Evolutionary conservation across 2,113 vertebrate species (phyloP).

Genomic region (Pandion haliaetus): DNA sequence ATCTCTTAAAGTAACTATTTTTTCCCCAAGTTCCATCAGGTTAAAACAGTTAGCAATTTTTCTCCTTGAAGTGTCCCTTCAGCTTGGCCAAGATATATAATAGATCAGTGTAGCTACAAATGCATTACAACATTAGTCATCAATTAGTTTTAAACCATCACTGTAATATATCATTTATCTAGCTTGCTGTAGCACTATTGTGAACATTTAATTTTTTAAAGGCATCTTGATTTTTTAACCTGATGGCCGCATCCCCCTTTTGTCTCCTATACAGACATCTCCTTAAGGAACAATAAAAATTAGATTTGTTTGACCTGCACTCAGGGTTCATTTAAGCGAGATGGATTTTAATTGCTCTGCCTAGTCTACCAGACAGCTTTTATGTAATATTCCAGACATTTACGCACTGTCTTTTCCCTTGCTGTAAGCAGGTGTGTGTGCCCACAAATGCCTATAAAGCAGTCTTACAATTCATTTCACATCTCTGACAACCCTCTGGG

Average conservation of each 20-base stretch:
- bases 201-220: constrained; percentile 81
- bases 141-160: constrained; percentile 79
- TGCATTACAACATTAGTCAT: constrained; percentile 83
- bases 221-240: constrained; percentile 73
- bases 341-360: constrained; percentile 81
- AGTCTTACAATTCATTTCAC: constrained; percentile 67
- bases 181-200: constrained; percentile 71
- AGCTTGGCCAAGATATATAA: constrained; percentile 73
- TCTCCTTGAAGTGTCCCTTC: constrained; percentile 80
- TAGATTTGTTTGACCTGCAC: constrained; percentile 79
- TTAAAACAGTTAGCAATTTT: constrained; percentile 83
- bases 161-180: constrained; percentile 79
- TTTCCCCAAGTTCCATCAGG: constrained; percentile 73
- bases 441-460: constrained; percentile 48
- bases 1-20: constrained; percentile 78
- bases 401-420: constrained; percentile 70
- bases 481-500: constrained; percentile 47
- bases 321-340: constrained; percentile 73
- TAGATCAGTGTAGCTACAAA: constrained; percentile 79
- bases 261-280: constrained; percentile 72
- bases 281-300: constrained; percentile 83
- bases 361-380: constrained; percentile 77
- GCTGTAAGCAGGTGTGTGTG: constrained; percentile 65
- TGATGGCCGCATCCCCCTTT: constrained; percentile 68
- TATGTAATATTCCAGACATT: constrained; percentile 80